Evolutionary conservation across 2,888 invertebrate genomes (phyloP).

Genomic region (Rhagonycha fulva): DNA sequence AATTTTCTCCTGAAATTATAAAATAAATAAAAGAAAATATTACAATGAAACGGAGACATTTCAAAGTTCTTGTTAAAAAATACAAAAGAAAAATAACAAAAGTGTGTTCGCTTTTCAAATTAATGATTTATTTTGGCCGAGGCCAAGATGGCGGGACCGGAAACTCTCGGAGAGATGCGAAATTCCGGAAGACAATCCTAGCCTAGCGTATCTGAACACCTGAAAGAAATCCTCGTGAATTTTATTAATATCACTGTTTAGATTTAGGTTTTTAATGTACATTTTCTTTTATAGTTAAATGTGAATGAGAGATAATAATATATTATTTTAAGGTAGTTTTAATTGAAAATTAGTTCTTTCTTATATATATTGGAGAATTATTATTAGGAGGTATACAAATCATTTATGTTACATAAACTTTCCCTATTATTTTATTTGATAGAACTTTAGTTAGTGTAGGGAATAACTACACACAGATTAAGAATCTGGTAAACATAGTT

Average conservation of each 20-base stretch:
- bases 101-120: slow-evolving; percentile 44
- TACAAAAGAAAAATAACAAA: slow-evolving; percentile 32
- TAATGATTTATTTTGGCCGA: slow-evolving; percentile 47
- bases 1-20: slow-evolving; percentile 33
- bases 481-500: no score
- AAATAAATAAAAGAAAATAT: slow-evolving; percentile 32
- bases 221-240: slow-evolving; percentile 22
- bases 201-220: slow-evolving; percentile 26
- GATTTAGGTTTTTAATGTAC: background rate
- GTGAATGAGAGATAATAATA: background rate
- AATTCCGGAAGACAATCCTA: slow-evolving; percentile 31
- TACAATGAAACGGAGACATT: slow-evolving; percentile 37
- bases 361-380: no score
- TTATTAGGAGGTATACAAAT: no score
- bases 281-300: background rate
- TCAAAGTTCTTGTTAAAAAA: slow-evolving; percentile 36
- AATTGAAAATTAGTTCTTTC: background rate
- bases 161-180: slow-evolving; percentile 35
- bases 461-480: no score
- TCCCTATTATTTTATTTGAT: no score
- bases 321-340: background rate
- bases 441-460: no score
- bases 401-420: no score
- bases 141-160: slow-evolving; percentile 41
- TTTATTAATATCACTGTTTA: slow-evolving; percentile 12